phyloP scores from a whole-genome alignment of 1,140 invertebrate species.

The Trachymyrmex septentrionalis region DNA sequence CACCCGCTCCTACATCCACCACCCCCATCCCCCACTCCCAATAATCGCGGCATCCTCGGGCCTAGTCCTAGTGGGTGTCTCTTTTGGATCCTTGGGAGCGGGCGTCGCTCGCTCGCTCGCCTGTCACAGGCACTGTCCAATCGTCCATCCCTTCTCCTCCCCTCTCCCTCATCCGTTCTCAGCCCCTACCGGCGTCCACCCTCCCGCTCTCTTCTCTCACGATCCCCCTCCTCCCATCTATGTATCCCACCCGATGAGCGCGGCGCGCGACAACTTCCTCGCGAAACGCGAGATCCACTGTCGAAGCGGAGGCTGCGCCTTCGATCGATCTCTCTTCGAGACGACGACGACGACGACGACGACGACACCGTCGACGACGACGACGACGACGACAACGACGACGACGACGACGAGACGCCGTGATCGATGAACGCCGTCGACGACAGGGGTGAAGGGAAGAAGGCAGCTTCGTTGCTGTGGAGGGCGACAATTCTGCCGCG shows the following conservation, averaged over 20 bases:
- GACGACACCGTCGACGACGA: slow-evolving; percentile 15
- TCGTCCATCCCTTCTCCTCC: not conserved
- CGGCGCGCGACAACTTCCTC: slow-evolving; percentile 58
- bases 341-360: slow-evolving; percentile 29
- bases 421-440: slow-evolving; percentile 59
- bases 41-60: not conserved
- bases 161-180: too few species aligned
- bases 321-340: slow-evolving; percentile 49
- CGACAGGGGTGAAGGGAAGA: slow-evolving; percentile 32
- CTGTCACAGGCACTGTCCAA: slow-evolving; percentile 54
- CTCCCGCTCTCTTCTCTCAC: not conserved
- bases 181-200: not conserved
- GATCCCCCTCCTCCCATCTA: not conserved
- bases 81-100: slow-evolving; percentile 42
- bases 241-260: slow-evolving; percentile 25
- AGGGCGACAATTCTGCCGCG: slow-evolving; percentile 24
- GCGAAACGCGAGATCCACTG: slow-evolving; percentile 48
- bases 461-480: slow-evolving; percentile 37
- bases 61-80: slow-evolving; percentile 40
- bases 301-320: slow-evolving; percentile 57
- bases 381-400: slow-evolving; percentile 15
- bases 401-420: slow-evolving; percentile 35
- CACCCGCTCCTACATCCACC: slow-evolving; percentile 22
- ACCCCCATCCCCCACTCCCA: not conserved
- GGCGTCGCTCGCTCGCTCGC: slow-evolving; percentile 57